These are phyloP conservation scores for Hucho hucho DNA, from an alignment of 2,113 vertebrate genomes.

Conservation along the genomic window DNA sequence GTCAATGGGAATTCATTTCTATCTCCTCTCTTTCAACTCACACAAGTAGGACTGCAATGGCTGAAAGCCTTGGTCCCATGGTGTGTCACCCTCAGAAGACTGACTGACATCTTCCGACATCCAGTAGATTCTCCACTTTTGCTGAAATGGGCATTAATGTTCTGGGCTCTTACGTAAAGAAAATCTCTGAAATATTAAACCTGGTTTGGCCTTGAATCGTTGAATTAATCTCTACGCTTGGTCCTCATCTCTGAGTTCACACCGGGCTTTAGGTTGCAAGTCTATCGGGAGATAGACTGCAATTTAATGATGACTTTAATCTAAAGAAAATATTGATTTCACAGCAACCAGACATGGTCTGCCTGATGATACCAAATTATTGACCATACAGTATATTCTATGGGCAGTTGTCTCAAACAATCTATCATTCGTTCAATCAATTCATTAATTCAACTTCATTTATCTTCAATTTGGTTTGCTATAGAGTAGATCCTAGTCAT, in stretches of 20 bases:
- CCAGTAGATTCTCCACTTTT: slow-evolving; percentile 18
- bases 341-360: not conserved
- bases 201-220: slow-evolving; percentile 35
- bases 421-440: too few relatives aligned
- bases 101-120: slow-evolving; percentile 34
- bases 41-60: slow-evolving; percentile 31
- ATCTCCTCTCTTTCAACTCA: slow-evolving; percentile 20
- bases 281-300: not conserved
- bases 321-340: not conserved
- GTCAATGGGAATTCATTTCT: slow-evolving; percentile 30
- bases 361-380: not conserved
- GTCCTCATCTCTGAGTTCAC: slow-evolving; percentile 11
- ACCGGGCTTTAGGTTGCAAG: slow-evolving; percentile 31
- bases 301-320: slow-evolving; percentile 26
- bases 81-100: slow-evolving; percentile 17
- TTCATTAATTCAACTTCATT: too few relatives aligned
- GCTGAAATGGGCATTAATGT: slow-evolving; percentile 31
- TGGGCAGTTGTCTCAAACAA: too few relatives aligned
- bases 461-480: too few relatives aligned
- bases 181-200: slow-evolving; percentile 18
- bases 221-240: slow-evolving; percentile 31
- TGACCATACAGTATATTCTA: not conserved
- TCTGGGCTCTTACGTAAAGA: not conserved
- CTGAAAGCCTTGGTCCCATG: slow-evolving; percentile 19
- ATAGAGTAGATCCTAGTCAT: too few relatives aligned